These are phyloP conservation scores for Steatornis caripensis DNA, from an alignment of 2,113 vertebrate genomes.

Conservation along the genomic window DNA sequence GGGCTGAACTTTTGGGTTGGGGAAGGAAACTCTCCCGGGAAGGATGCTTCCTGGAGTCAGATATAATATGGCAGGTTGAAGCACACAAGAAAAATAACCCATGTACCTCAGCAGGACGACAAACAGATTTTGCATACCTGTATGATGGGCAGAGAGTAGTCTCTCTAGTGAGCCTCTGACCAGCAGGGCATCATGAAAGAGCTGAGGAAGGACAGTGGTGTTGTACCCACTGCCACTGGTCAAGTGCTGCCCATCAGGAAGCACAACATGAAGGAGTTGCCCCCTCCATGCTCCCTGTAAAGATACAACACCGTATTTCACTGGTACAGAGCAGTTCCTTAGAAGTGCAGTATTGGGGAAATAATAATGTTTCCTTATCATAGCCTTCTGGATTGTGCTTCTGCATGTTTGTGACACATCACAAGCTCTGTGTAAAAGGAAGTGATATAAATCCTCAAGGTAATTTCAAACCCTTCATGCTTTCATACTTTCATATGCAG, in stretches of 20 bases:
- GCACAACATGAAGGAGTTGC: not conserved
- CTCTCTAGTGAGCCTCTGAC: not conserved
- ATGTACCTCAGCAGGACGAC: not conserved
- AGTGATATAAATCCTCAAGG: not conserved
- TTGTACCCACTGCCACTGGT: fast-evolving
- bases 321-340: not conserved
- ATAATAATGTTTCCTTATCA: not conserved
- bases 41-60: not conserved
- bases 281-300: not conserved
- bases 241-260: not conserved
- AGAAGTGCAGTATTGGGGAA: not conserved
- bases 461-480: not conserved
- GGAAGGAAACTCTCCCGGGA: not conserved
- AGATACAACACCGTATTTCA: not conserved
- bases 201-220: not conserved
- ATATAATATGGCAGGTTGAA: not conserved
- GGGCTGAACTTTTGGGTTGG: fast-evolving
- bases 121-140: not conserved
- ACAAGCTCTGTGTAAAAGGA: not conserved
- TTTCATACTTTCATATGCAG: not conserved
- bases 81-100: not conserved
- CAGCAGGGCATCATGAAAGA: not conserved
- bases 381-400: not conserved
- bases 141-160: not conserved
- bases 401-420: not conserved